Percentiles rank a stretch among this genome's conserved stretches.
These are phyloP conservation scores for Vombatus ursinus DNA, from an alignment of 2,113 vertebrate genomes.

Conservation along the genomic window DNA sequence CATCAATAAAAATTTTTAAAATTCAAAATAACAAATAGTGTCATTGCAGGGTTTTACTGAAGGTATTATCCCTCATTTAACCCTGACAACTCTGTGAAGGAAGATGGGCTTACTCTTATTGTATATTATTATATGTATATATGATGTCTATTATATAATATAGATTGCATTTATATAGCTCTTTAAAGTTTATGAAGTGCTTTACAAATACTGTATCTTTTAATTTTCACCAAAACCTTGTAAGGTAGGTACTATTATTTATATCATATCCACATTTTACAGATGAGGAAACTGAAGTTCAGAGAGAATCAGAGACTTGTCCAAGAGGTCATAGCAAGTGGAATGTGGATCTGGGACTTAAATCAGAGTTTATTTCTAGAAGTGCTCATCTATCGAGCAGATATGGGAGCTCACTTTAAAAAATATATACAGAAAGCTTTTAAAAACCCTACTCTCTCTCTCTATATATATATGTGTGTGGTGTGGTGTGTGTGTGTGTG, in stretches of 20 bases:
- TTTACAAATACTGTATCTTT: background rate
- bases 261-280: background rate
- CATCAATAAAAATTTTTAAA: background rate
- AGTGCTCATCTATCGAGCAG: background rate
- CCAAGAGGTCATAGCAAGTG: background rate
- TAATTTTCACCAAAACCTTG: background rate
- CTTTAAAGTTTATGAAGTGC: background rate
- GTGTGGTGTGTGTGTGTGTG: too few species aligned
- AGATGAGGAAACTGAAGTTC: background rate
- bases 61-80: background rate
- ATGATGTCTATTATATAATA: background rate
- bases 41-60: background rate
- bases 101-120: background rate
- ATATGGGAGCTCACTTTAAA: background rate
- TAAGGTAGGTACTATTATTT: background rate
- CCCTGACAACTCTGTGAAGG: background rate
- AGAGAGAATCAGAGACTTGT: background rate
- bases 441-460: too few species aligned
- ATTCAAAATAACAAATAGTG: background rate
- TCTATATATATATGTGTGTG: too few species aligned
- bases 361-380: background rate
- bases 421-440: too few species aligned
- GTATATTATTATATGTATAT: background rate
- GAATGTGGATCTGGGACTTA: background rate
- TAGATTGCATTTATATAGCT: background rate